phyloP scores from a whole-genome alignment of 2,113 vertebrate species.

The Saimiri boliviensis region DNA sequence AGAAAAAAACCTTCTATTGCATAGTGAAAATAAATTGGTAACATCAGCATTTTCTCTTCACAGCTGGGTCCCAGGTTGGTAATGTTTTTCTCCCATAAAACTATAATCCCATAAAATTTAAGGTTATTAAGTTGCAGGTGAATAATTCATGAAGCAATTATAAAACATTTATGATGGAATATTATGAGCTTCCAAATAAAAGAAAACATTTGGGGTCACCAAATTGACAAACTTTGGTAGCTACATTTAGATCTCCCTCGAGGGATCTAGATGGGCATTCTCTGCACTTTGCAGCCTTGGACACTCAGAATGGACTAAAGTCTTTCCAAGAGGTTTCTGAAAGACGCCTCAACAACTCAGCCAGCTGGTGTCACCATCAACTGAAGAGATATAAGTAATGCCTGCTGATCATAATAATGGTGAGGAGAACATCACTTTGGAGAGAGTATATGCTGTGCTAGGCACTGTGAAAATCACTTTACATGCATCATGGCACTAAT shows the following conservation, averaged over 20 bases:
- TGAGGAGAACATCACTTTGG: not conserved
- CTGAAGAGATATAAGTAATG: not conserved
- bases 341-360: not conserved
- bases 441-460: accelerated
- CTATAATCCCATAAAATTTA: constrained; percentile 73
- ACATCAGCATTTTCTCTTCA: constrained; percentile 70
- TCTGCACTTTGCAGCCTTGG: not conserved
- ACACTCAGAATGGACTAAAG: not conserved
- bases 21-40: constrained; percentile 59
- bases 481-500: not conserved
- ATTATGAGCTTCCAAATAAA: constrained; percentile 65
- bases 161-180: constrained; percentile 73
- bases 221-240: constrained; percentile 46
- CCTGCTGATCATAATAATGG: not conserved
- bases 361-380: not conserved
- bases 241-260: not conserved
- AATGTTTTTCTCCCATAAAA: constrained; percentile 67
- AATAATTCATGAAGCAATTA: constrained; percentile 80
- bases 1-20: not conserved
- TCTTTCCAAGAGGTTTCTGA: not conserved
- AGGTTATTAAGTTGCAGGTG: constrained; percentile 78
- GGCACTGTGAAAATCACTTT: not conserved
- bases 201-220: constrained; percentile 57
- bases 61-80: constrained; percentile 64
- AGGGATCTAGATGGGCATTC: not conserved